phyloP scores from a whole-genome alignment of 2,888 invertebrate species.

The Ennomos erosarius region DNA sequence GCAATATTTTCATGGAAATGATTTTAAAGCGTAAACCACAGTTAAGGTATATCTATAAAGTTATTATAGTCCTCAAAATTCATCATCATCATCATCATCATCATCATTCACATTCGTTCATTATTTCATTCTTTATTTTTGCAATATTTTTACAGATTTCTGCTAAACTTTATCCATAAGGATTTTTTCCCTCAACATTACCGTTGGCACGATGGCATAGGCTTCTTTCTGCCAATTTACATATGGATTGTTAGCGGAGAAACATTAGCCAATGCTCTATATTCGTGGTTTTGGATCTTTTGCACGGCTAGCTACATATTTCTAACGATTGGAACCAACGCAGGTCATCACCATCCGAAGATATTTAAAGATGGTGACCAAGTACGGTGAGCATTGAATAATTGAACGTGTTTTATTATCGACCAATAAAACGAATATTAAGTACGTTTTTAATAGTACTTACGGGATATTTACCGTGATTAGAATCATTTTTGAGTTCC shows the following conservation, averaged over 20 bases:
- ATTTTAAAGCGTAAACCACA: no score
- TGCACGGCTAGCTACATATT: conserved; percentile 86
- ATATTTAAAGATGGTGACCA: conserved; percentile 92
- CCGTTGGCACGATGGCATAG: conserved; percentile 66
- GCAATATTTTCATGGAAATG: no score
- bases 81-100: no score
- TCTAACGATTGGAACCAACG: conserved; percentile 87
- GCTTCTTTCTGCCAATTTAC: conserved; percentile 68
- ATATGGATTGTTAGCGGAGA: conserved; percentile 69
- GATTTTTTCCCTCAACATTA: conserved; percentile 61
- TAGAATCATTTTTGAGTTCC: no score
- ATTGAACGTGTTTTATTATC: no score
- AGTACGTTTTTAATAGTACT: no score
- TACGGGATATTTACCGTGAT: no score
- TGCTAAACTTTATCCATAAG: conserved; percentile 55
- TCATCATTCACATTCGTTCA: no score
- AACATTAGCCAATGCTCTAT: conserved; percentile 58
- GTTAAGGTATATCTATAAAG: no score
- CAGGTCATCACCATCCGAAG: conserved; percentile 92
- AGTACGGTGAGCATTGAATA: conserved; percentile 54
- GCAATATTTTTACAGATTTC: conserved; percentile 50
- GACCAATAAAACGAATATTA: no score
- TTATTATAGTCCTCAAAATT: no score
- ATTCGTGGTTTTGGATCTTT: conserved; percentile 84
- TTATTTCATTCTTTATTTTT: no score